Conservation (phyloP, 1,140 invertebrate genomes). For the Drosophila nigrodunni region DNA sequence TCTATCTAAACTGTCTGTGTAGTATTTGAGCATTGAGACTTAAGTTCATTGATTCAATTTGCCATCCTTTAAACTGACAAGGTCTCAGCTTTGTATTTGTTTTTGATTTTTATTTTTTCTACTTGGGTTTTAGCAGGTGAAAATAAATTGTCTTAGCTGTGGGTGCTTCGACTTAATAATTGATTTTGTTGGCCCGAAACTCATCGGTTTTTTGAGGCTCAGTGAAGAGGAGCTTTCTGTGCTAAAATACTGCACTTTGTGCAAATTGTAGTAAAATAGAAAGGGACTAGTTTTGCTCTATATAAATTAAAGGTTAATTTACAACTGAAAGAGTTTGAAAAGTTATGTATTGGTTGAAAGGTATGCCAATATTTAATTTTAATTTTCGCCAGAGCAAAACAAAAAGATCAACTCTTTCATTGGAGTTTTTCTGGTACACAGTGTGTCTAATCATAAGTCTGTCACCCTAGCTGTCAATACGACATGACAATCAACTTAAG, state of each 20-base stretch:
- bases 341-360: no score
- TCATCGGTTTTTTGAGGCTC: conserved; percentile 54
- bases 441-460: conserved; percentile 57
- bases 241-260: no score
- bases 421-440: conserved; percentile 26
- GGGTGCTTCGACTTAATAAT: conserved; percentile 1
- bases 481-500: conserved; percentile 71
- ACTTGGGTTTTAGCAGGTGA: not conserved
- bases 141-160: conserved; percentile 5
- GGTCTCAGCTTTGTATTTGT: not conserved
- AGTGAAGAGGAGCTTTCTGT: not conserved
- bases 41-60: no score
- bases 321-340: no score
- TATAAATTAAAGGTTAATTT: no score
- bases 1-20: not conserved
- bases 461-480: conserved; percentile 50
- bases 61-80: no score
- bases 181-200: conserved; percentile 60
- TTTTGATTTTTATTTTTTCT: not conserved
- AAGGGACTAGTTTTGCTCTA: no score
- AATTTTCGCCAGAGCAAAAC: not conserved
- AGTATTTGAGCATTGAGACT: not conserved
- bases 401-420: not conserved
- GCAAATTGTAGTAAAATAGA: no score
- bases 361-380: no score